These are phyloP conservation scores for Geodia barretti DNA, from an alignment of 37 sponge, comb jelly and placozoan genomes.

Conservation along the genomic window DNA sequence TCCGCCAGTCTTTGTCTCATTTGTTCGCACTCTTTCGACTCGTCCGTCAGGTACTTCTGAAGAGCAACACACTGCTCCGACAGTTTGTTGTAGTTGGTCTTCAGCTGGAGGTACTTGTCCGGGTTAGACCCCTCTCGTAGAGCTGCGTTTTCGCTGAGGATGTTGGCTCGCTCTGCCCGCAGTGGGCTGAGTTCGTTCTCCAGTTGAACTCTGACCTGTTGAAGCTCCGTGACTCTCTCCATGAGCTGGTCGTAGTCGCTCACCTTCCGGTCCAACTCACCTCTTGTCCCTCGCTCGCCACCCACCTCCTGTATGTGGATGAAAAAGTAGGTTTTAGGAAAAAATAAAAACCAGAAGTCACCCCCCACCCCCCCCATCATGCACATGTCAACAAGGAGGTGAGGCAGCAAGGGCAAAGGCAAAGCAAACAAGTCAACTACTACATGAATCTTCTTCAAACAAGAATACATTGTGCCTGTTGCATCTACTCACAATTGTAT, in stretches of 20 bases:
- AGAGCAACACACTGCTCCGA: not conserved
- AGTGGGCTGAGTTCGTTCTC: conserved; percentile 43
- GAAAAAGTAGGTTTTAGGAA: too few species aligned
- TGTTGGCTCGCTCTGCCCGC: conserved; percentile 35
- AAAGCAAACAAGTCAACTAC: too few species aligned
- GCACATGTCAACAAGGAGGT: not conserved
- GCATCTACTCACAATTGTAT: too few species aligned
- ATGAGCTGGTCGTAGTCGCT: conserved; percentile 21
- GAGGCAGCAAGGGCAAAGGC: not conserved
- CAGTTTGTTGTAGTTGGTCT: conserved; percentile 1
- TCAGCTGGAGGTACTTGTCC: conserved; percentile 44
- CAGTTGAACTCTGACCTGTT: conserved; percentile 34
- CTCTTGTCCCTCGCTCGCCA: not conserved
- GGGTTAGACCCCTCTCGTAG: conserved; percentile 32
- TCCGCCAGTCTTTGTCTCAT: not conserved
- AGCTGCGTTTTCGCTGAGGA: conserved; percentile 28
- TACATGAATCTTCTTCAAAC: too few species aligned
- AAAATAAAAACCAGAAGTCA: too few species aligned
- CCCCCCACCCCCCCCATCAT: too few species aligned
- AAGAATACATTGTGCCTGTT: too few species aligned
- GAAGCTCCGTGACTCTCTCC: conserved; percentile 17
- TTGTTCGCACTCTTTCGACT: too few species aligned
- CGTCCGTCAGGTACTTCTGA: not conserved
- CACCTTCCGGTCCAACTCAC: not conserved
- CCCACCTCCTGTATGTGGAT: not conserved